These are phyloP conservation scores for Manis javanica DNA, from an alignment of 2,797 vertebrate species.

Conservation along the genomic window DNA sequence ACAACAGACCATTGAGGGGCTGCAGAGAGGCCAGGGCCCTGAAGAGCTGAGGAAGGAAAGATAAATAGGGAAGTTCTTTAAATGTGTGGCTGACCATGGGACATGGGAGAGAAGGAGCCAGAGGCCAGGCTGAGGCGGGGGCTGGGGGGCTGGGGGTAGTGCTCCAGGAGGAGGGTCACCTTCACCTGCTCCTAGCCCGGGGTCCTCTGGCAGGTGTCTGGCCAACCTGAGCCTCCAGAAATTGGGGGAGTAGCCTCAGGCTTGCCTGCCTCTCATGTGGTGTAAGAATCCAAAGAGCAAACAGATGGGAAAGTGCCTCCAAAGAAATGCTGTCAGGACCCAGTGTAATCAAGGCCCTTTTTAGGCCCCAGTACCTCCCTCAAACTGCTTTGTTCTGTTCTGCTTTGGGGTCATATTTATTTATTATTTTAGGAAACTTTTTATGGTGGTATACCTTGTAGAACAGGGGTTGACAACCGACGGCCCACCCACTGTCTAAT, in stretches of 20 bases:
- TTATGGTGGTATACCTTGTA: neutral
- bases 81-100: slow-evolving; percentile 70
- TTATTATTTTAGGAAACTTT: neutral
- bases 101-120: slow-evolving; percentile 52
- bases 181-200: accelerated
- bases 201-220: neutral
- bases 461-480: neutral
- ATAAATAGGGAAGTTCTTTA: slow-evolving; percentile 80
- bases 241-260: accelerated
- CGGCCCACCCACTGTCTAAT: neutral
- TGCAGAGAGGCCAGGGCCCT: slow-evolving; percentile 61
- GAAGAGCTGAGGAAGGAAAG: slow-evolving; percentile 81
- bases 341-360: neutral
- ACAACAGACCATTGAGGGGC: slow-evolving; percentile 56
- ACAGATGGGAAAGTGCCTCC: neutral
- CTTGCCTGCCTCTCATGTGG: accelerated
- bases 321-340: neutral
- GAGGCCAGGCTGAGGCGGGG: neutral
- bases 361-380: neutral
- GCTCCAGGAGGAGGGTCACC: neutral
- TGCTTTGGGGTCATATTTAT: neutral
- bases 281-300: neutral
- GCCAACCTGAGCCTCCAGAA: neutral
- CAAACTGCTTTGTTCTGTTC: neutral
- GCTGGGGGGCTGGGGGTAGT: no score